Evolutionary conservation across 2,888 invertebrate species (phyloP), one percentile per base, ranked within the genome.

Genomic region (Eilema griseolum): DNA sequence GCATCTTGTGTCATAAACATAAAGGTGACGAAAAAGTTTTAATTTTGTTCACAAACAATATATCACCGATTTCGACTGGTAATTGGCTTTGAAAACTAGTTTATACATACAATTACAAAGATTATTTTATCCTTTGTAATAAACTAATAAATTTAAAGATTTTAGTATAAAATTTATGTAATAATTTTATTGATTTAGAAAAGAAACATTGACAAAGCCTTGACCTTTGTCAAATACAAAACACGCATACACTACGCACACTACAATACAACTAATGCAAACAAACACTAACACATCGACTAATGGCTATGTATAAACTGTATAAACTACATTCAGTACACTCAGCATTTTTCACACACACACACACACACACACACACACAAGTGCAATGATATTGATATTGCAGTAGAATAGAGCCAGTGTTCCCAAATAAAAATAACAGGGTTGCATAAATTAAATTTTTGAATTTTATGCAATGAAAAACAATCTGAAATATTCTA

Each of bases 1-100:
- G 92, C 94, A 93, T 92, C 83, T 83, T 69, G 79, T 81, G 84
- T 78, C 83, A 84, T 83, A 85, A 86, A 84, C 76, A 71, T 78
- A 83, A 67, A 76, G 76, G 73, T 68, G 68, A 85, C 87, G 85
- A 91, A 90, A 88, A 92, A 90, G 88, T 90, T 87, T 78, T 60
- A 74, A 63, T 77, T 73, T 72, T 74, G 72, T 65, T 71, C 72
- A 71, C 69, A 75, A 76, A 73, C 71, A 59, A 59, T 59, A 61
- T 72, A 76, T 69, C 57, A 62, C 70, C 10, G 59, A 68, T 26
- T 68, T 66, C 23, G 28, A 11, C 46, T 63, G 28, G 41, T 68
- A 57, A 14, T 65, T 52, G 28, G 16, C 57, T 70, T 16, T 41
- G 66, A 59, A 56, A n/a, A 31, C 16, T 64, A 20, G 7, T 12